phyloP scores from a whole-genome alignment of 2,888 invertebrate species.

The Drosophila villosipedis region DNA sequence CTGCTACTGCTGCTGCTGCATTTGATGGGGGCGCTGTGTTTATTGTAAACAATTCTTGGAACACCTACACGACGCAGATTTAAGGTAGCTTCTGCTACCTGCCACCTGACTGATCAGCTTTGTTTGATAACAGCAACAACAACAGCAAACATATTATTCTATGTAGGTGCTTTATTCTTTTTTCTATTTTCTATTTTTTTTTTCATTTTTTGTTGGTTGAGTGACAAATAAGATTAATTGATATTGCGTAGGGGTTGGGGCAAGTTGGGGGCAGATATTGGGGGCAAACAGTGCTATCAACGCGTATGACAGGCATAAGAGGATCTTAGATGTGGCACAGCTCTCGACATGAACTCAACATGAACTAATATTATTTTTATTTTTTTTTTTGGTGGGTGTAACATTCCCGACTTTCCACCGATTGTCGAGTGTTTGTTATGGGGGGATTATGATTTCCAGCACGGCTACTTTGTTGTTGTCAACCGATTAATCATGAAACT shows the following conservation, averaged over 20 bases:
- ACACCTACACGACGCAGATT: constrained; percentile 73
- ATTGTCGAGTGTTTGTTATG: constrained; percentile 5
- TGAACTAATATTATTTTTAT: constrained; percentile 29
- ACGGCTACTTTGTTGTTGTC: not conserved
- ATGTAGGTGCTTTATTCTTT: constrained; percentile 26
- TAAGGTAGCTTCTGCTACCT: constrained; percentile 76
- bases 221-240: constrained; percentile 81
- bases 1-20: constrained; percentile 43
- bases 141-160: constrained; percentile 12
- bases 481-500: constrained; percentile 43
- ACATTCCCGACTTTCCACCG: constrained; percentile 37
- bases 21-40: constrained; percentile 53
- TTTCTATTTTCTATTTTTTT: constrained; percentile 14
- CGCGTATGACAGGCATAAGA: constrained; percentile 70
- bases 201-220: constrained; percentile 62
- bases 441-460: constrained; percentile 22
- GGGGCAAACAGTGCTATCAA: constrained; percentile 41
- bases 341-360: constrained; percentile 21
- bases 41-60: constrained; percentile 78
- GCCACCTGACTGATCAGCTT: constrained; percentile 81
- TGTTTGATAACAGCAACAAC: constrained; percentile 73
- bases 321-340: constrained; percentile 70
- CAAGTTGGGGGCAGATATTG: constrained; percentile 5
- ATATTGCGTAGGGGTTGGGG: constrained; percentile 46
- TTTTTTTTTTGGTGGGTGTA: constrained; percentile 4